These are phyloP conservation scores for Plutella xylostella DNA, from an alignment of 2,888 invertebrate genomes.

Conservation along the genomic window DNA sequence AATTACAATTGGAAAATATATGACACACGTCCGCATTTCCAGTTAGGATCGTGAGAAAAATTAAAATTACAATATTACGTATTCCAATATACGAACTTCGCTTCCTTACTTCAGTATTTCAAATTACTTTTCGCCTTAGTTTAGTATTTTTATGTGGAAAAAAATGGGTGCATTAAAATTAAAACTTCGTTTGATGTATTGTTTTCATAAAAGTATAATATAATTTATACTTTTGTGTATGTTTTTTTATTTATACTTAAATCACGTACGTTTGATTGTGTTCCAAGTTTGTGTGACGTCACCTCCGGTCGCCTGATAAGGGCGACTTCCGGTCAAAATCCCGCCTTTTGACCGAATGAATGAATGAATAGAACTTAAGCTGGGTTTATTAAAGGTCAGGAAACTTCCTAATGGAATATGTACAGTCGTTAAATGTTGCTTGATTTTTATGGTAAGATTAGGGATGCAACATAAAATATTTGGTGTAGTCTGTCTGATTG, in stretches of 20 bases:
- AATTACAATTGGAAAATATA: slow-evolving; percentile 50
- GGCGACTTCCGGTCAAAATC: slow-evolving; percentile 59
- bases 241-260: slow-evolving; percentile 56
- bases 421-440: no score
- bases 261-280: slow-evolving; percentile 59
- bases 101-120: background rate
- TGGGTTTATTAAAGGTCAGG: no score
- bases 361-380: slow-evolving; percentile 18
- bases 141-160: no score
- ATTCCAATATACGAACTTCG: background rate
- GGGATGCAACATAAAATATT: no score
- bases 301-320: slow-evolving; percentile 61
- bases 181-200: no score
- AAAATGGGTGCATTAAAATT: no score
- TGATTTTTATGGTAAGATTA: no score
- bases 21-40: slow-evolving; percentile 49
- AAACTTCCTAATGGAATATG: no score
- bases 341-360: slow-evolving; percentile 27
- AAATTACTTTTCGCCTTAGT: no score
- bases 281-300: slow-evolving; percentile 39
- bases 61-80: slow-evolving; percentile 21
- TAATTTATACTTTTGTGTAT: slow-evolving; percentile 38
- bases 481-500: no score
- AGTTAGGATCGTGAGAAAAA: slow-evolving; percentile 49
- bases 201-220: slow-evolving; percentile 22